Base-by-base conservation (phyloP, 1,140 invertebrate genomes). In the Pygmarrhopalites habei region DNA sequence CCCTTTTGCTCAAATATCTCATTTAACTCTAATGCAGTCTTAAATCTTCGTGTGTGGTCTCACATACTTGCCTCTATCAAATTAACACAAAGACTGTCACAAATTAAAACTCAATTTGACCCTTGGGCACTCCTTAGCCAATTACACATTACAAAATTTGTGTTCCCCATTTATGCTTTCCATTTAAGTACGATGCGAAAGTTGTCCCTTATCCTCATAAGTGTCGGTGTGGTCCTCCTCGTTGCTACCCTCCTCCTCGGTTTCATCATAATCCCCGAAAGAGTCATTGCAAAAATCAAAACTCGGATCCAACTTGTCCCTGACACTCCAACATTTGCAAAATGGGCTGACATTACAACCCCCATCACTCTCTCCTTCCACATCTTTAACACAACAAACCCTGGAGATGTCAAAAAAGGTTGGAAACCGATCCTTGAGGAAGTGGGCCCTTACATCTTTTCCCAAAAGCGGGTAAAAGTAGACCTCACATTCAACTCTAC, bases 341-440 rank as follows among this genome's bases (percentile, higher is more conserved):
- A 35, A 44, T 62, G 60, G 60, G 17, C 10, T 5, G 32, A 56
- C 41, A 28, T 39, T 2, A 51, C 47, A 14, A 43, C 47, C 12
- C 32, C 49, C 7, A 30, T 32, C 21, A 30, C 21, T 12, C n/a
- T 62, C 7, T 53, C 2, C 3, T 17, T 66, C 53, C 92, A 88
- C 68, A 72, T 95, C n/a, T 95, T 91, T 74, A 90, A 94, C 72
- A 80, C 92, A 2, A 88, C 86, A 1, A 95, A 95, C 78, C 79
- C 83, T 0, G 78, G 82, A 0, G 88, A 88, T 53, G 82, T 94
- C 1, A 74, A 82, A 60, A 77, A 82, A 26, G 90, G 90, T 0
- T 82, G 72, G 0, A 85, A 86, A 58, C 79, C 80, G 12, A 68
- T 62, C 12, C 55, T 83, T 1, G 26, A 69, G 58, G 76, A 83